Percentiles rank a stretch among this genome's conserved stretches.
Evolutionary conservation across 2,113 vertebrate genomes (phyloP).

Genomic region (Narcine bancroftii): DNA sequence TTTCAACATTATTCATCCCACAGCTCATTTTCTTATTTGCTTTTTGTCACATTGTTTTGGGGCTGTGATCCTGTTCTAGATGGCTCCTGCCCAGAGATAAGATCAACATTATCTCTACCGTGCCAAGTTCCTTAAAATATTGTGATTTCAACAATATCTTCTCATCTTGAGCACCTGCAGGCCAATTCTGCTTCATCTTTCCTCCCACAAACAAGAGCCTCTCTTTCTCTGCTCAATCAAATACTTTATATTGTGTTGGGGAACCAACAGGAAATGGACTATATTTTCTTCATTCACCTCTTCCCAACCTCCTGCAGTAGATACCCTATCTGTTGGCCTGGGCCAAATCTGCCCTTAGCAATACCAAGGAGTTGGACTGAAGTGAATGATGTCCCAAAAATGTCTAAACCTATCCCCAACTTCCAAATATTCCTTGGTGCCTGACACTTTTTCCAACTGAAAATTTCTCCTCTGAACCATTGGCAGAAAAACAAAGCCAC

Average conservation of each 20-base stretch:
- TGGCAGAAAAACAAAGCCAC: background rate
- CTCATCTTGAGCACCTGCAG: too few species aligned
- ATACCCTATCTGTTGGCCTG: constrained; percentile 12
- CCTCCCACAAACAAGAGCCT: too few species aligned
- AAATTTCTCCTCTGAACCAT: too few species aligned
- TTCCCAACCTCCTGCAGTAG: background rate
- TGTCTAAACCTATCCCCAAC: background rate
- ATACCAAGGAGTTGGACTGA: background rate
- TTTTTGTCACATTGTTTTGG: too few species aligned
- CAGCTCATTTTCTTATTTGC: too few species aligned
- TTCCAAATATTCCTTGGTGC: background rate
- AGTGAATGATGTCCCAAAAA: background rate
- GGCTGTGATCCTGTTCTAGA: background rate
- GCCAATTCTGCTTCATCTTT: too few species aligned
- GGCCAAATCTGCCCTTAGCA: background rate
- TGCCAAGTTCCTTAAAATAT: too few species aligned
- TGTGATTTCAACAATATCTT: too few species aligned
- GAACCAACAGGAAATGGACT: background rate
- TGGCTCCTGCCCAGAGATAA: background rate
- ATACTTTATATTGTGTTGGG: background rate
- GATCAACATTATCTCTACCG: too few species aligned
- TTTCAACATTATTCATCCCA: background rate
- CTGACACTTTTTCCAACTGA: background rate
- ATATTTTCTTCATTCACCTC: background rate
- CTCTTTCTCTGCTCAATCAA: background rate